Evolutionary conservation across 1,140 invertebrate genomes (phyloP).

Genomic region (Drosophila tristis): DNA sequence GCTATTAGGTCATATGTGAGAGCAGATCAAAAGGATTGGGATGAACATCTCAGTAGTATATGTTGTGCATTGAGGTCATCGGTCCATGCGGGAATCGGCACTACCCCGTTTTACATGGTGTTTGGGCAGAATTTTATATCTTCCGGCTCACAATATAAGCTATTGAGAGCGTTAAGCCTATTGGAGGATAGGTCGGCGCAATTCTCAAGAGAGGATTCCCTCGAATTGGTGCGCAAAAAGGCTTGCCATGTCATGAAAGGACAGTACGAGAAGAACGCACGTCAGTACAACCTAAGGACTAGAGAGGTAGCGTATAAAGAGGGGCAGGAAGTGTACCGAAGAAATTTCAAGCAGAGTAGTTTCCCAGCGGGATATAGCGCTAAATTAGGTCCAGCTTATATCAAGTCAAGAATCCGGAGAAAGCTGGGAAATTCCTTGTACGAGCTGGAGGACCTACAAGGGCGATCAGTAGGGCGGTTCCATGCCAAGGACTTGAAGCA

Average conservation of each 20-base stretch:
- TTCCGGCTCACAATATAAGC: too few species aligned
- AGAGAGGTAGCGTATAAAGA: too few species aligned
- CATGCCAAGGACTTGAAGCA: slow-evolving; percentile 1
- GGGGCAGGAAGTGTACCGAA: neutral
- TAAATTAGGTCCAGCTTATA: neutral
- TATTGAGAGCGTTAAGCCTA: too few species aligned
- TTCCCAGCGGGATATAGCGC: neutral
- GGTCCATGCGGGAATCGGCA: too few species aligned
- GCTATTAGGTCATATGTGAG: too few species aligned
- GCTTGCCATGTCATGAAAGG: neutral
- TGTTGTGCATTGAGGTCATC: too few species aligned
- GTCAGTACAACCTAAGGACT: too few species aligned
- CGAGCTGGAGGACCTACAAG: neutral
- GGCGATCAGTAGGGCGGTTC: neutral
- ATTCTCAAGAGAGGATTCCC: slow-evolving; percentile 1
- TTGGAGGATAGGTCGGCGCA: neutral
- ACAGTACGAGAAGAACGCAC: neutral
- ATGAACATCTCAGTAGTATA: too few species aligned
- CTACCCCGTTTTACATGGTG: too few species aligned
- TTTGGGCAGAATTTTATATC: too few species aligned
- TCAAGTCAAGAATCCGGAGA: neutral
- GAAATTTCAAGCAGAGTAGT: neutral
- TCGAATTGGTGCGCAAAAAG: neutral
- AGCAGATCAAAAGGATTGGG: too few species aligned
- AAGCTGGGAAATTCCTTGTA: neutral